These are phyloP conservation scores for Denticeps clupeoides DNA, from an alignment of 2,797 vertebrate species.

Conservation along the genomic window DNA sequence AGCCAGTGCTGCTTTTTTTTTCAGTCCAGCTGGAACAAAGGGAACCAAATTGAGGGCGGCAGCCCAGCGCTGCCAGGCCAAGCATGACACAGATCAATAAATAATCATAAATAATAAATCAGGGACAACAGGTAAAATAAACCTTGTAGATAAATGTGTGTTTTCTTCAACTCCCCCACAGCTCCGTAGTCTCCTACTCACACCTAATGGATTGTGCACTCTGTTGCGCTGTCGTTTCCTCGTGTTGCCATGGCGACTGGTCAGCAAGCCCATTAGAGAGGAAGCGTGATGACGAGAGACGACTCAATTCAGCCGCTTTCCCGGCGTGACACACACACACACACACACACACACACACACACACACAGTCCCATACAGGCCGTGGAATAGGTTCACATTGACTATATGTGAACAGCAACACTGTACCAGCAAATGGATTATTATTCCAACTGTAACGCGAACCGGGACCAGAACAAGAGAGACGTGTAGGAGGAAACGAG, in stretches of 20 bases:
- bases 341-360: not conserved
- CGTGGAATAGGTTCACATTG: not conserved
- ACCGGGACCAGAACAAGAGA: too few species aligned
- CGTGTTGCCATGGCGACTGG: slow-evolving; percentile 44
- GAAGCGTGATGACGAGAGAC: slow-evolving; percentile 41
- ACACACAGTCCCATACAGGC: not conserved
- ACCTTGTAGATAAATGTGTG: slow-evolving; percentile 50
- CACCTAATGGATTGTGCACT: slow-evolving; percentile 44
- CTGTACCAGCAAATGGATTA: not conserved
- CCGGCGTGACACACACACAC: not conserved
- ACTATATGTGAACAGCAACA: slow-evolving; percentile 8
- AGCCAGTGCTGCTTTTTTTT: too few species aligned
- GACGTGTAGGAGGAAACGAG: too few species aligned
- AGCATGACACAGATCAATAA: slow-evolving; percentile 46
- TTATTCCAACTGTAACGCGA: too few species aligned
- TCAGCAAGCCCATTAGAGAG: slow-evolving; percentile 37
- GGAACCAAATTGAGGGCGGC: too few species aligned
- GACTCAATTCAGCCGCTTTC: slow-evolving; percentile 33
- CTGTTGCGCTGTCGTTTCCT: slow-evolving; percentile 31
- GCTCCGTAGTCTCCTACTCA: slow-evolving; percentile 1
- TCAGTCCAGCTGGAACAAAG: too few species aligned
- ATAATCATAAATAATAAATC: slow-evolving; percentile 53
- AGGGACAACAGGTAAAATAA: slow-evolving; percentile 49
- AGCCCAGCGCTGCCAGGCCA: slow-evolving; percentile 10
- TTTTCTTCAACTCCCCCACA: slow-evolving; percentile 24